Conservation (phyloP, 30 jellyfish, hydroid and myxozoan genomes). For the Cassiopea andromeda region DNA sequence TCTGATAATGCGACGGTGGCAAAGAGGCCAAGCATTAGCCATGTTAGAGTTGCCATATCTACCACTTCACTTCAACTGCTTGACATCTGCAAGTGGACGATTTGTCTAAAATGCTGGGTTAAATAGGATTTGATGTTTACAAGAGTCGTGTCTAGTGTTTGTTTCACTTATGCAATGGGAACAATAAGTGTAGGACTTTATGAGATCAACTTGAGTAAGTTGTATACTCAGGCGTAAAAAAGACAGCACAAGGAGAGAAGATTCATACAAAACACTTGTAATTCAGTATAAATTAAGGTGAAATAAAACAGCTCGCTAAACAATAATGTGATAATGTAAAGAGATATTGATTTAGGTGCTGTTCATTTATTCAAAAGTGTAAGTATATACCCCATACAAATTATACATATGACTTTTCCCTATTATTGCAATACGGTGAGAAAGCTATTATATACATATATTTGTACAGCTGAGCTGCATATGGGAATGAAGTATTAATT, state of each 20-base stretch:
- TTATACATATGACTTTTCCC: no score
- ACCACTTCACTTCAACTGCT: neutral
- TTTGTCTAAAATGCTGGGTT: neutral
- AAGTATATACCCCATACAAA: no score
- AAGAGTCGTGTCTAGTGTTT: neutral
- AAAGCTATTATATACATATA: no score
- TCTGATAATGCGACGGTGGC: slow-evolving; percentile 1
- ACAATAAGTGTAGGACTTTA: neutral
- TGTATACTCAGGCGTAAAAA: neutral
- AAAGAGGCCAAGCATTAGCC: slow-evolving; percentile 19
- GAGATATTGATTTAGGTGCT: no score
- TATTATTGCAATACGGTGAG: no score
- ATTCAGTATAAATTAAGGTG: neutral
- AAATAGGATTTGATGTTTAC: neutral
- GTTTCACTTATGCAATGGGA: neutral
- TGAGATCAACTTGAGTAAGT: neutral
- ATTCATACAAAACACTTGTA: neutral
- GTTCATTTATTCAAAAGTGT: no score
- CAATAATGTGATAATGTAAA: neutral
- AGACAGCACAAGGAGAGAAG: neutral
- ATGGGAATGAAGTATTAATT: no score
- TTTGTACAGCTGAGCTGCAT: no score
- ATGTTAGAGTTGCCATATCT: slow-evolving; percentile 17
- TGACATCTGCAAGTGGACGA: neutral
- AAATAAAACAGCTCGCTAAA: neutral